Evolutionary conservation across 2,113 vertebrate species (phyloP), one percentile per base, ranked within the genome.

Genomic region (Odontesthes bonariensis): DNA sequence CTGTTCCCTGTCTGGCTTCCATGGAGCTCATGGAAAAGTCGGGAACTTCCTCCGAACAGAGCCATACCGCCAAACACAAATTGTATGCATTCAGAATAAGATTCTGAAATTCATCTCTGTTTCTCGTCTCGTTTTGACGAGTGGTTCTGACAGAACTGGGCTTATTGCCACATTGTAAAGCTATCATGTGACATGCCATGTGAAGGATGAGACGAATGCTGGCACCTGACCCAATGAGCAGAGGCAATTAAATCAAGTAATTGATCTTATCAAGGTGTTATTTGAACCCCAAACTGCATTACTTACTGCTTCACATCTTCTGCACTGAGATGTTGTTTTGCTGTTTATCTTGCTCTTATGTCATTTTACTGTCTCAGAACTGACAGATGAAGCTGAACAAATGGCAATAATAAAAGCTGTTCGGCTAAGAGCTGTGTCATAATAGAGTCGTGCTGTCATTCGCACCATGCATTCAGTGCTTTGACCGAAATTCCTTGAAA

Each of bases 171-270:
- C 16, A 42, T 51, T 81, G 77, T 82, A 78, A 75, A 83, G 61
- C 53, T 82, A 88, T 87, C 87, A 66, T 59, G 53, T 86, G 49
- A 69, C 79, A 9, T 20, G 66, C 77, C 77, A 70, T 69, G 69
- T 81, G 85, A 81, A 55, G 77, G 82, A 80, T 17, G 72, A 66
- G 82, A 61, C 74, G 46, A 49, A 63, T 46, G 54, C 79, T 72
- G 73, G 87, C 81, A 86, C 84, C 86, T 82, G 66, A 44, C 77
- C 77, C 57, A 74, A 69, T 73, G 75, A 86, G 81, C 57, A 69
- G 66, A 83, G 79, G 54, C 78, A 82, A 88, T 90, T 83, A 82
- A 86, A 85, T 81, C 40, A 74, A 74, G 86, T 78, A 86, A 82
- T 77, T 65, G 87, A 91, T 89, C 85, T 79, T 64, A 62, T 81